Evolutionary conservation across 1,140 invertebrate species (phyloP), one percentile per base, ranked within the genome.

Genomic region (Coptotermes formosanus): DNA sequence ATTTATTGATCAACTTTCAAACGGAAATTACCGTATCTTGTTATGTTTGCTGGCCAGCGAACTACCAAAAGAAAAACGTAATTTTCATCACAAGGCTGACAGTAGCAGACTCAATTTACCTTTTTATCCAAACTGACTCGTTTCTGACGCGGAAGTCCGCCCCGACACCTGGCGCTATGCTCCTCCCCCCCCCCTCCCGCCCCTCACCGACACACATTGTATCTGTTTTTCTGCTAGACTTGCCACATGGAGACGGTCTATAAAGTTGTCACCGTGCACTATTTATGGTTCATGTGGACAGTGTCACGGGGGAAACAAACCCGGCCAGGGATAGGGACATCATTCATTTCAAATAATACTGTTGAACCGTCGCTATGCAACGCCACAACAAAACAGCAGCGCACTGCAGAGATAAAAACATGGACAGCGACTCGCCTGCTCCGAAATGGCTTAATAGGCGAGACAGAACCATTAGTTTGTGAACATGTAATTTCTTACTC

Each of bases 1-100:
- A 75, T 30, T 75, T 75, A 75, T 75, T 75, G 64, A 75, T 75
- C 25, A 75, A 3, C 64, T 75, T 75, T 75, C 64, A 75, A 75
- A 75, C 64, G n/a, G 64, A 75, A 75, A 75, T 75, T 75, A 14
- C 64, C 8, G 11, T 30, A 25, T 75, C 6, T 9, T 16, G 45
- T 48, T 55, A 55, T 19, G 52, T 55, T 55, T 12, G 52, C 19
- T 4, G 14, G 52, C 19, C 14, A 55, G 52, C 52, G 19, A 16
- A 21, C 52, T 55, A 4, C 19, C 52, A 19, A 55, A 55, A 55
- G 16, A 55, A 21, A 21, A 55, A 75, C 30, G 64, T 16, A 75
- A 75, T 75, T 75, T 75, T 75, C 16, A 64, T 64, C 64, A 30
- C 52, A 4, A 55, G 14, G 52, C 14, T 21, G 19, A 21, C 19